phyloP scores from a whole-genome alignment of 2,113 vertebrate species.

The Alethe castanea region DNA sequence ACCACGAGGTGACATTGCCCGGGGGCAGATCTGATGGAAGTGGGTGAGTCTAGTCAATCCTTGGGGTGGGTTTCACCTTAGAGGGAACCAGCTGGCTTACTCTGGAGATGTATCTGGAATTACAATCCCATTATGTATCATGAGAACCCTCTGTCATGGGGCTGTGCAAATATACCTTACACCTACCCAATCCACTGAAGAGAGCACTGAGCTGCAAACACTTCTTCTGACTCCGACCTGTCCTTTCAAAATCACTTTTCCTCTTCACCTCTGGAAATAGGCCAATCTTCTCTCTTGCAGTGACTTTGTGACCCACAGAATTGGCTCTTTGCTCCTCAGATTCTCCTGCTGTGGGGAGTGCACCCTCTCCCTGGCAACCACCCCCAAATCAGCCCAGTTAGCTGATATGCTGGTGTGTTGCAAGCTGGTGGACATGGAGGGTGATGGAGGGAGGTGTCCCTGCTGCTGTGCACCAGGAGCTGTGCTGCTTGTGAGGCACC shows the following conservation, averaged over 20 bases:
- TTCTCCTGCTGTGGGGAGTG: background rate
- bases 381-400: background rate
- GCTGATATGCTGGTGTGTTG: background rate
- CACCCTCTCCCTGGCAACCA: background rate
- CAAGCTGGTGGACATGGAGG: background rate
- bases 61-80: background rate
- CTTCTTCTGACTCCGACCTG: background rate
- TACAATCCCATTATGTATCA: background rate
- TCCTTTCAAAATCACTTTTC: background rate
- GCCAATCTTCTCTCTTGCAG: background rate
- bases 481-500: background rate
- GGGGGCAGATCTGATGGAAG: background rate
- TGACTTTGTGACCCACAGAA: background rate
- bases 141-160: background rate
- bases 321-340: background rate
- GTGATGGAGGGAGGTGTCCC: background rate
- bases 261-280: background rate
- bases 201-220: background rate
- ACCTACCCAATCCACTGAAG: background rate
- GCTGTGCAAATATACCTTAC: background rate
- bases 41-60: rapidly evolving
- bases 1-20: background rate
- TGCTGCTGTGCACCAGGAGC: background rate
- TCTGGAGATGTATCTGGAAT: background rate
- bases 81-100: background rate